Conservation (phyloP, 1,140 invertebrate species). For the Octopus bimaculoides region DNA sequence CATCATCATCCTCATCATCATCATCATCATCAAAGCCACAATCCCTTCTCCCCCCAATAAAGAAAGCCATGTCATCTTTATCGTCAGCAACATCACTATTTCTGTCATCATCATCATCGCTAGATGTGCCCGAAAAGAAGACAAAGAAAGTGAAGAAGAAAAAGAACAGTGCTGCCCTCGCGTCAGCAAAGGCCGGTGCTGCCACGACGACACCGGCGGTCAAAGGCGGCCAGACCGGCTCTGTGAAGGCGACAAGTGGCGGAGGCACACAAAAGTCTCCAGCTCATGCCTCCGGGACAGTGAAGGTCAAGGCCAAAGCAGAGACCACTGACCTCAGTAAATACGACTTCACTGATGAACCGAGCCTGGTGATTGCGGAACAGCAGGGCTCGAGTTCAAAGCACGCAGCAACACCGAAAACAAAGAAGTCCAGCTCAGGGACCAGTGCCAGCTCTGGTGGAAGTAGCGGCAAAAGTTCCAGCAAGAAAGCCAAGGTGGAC, state of each 20-base stretch:
- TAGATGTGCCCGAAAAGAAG: background rate
- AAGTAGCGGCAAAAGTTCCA: too few relatives aligned
- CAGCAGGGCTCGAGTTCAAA: background rate
- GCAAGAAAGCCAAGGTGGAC: background rate
- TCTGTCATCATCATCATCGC: background rate
- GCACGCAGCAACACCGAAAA: background rate
- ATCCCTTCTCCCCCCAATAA: too few relatives aligned
- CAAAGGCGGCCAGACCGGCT: background rate
- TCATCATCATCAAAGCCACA: background rate
- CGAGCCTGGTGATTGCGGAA: slow-evolving; percentile 20
- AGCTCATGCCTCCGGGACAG: background rate
- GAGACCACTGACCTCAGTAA: slow-evolving; percentile 10
- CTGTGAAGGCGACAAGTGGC: background rate
- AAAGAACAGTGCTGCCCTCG: background rate
- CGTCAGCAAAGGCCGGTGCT: background rate
- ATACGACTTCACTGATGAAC: slow-evolving; percentile 12
- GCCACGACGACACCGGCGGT: background rate
- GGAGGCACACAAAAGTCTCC: background rate
- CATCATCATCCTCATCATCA: background rate
- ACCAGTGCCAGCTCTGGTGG: too few relatives aligned
- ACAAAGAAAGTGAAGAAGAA: background rate
- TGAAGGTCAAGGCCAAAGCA: background rate
- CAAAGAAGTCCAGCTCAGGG: background rate
- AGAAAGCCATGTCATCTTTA: background rate
- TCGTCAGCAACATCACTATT: background rate